A percentile compares a stretch with the other conserved stretches of the same genome.
Evolutionary conservation across 2,797 vertebrate species (phyloP).

Genomic region (Bradypodion pumilum): DNA sequence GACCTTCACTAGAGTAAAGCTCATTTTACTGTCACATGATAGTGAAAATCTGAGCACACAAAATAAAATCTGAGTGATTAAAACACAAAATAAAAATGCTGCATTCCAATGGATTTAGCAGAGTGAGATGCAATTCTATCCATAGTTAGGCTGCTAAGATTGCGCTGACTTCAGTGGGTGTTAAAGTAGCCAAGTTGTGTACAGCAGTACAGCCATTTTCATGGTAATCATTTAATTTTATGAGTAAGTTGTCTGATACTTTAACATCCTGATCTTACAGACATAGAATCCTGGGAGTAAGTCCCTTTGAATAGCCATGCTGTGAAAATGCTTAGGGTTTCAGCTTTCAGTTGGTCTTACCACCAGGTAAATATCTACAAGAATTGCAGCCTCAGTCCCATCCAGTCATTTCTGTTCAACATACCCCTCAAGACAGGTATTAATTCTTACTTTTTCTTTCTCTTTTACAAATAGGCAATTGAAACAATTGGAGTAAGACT

Average conservation of each 20-base stretch:
- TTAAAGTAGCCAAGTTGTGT: background rate
- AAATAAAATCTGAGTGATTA: background rate
- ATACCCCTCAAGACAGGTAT: background rate
- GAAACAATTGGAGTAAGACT: slow-evolving; percentile 16
- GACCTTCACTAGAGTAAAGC: background rate
- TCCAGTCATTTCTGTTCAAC: background rate
- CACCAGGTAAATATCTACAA: background rate
- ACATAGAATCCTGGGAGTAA: background rate
- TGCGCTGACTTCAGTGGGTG: background rate
- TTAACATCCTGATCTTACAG: background rate
- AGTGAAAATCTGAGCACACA: background rate
- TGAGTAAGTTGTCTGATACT: background rate
- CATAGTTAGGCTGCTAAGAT: background rate
- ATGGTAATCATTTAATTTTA: background rate
- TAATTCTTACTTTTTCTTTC: background rate
- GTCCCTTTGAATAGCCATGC: background rate
- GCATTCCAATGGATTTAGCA: background rate
- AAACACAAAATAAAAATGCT: background rate
- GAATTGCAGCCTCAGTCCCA: background rate
- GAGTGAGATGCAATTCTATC: background rate
- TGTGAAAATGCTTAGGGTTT: background rate
- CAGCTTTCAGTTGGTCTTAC: background rate
- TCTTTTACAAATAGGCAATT: background rate
- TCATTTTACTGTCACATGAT: background rate
- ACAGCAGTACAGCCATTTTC: background rate